Percentiles rank a stretch among this genome's conserved stretches.
phyloP scores from a whole-genome alignment of 2,113 vertebrate species.

The Rafetus swinhoei region DNA sequence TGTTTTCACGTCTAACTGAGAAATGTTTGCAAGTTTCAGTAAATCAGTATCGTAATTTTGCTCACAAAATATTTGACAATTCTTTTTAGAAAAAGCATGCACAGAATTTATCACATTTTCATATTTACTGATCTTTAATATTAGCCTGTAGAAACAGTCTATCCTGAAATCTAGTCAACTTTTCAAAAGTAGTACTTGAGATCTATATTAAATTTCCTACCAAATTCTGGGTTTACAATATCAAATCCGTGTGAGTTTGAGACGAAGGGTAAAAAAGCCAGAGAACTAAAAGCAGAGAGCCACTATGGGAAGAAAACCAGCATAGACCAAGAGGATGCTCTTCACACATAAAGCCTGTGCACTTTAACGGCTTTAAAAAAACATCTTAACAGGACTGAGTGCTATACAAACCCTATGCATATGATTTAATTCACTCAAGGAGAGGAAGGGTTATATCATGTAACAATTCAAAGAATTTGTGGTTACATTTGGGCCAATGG shows the following conservation, averaged over 20 bases:
- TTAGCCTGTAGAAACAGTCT: neutral
- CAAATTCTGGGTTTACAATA: neutral
- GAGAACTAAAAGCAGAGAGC: neutral
- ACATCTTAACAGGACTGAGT: neutral
- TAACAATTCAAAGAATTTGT: neutral
- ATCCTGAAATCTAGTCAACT: neutral
- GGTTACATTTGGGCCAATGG: neutral
- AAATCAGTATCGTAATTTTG: neutral
- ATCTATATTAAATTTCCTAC: neutral
- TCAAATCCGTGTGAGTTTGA: neutral
- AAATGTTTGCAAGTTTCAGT: neutral
- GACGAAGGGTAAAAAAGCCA: neutral
- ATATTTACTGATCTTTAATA: neutral
- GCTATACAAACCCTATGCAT: neutral
- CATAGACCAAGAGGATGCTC: neutral
- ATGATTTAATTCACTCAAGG: neutral
- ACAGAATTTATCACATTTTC: neutral
- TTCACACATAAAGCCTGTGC: neutral
- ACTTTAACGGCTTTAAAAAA: neutral
- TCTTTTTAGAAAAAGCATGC: neutral
- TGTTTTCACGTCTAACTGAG: neutral
- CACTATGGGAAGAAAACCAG: accelerated
- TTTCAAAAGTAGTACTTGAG: neutral
- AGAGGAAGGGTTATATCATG: neutral
- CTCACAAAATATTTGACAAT: neutral